phyloP scores from a whole-genome alignment of 2,797 vertebrate genomes.

The Cyclopterus lumpus region DNA sequence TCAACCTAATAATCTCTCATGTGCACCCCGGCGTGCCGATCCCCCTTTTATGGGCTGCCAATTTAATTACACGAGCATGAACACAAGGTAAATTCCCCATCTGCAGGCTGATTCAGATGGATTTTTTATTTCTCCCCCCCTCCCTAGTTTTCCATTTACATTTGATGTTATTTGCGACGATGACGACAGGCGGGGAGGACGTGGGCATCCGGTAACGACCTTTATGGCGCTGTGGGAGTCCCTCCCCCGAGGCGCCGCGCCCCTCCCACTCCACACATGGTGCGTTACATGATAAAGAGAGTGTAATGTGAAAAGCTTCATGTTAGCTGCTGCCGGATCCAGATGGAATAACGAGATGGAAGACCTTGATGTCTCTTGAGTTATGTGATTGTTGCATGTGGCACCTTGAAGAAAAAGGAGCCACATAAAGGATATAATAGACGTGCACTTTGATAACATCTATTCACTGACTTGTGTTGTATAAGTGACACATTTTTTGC shows the following conservation, averaged over 20 bases:
- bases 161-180: too few relatives aligned
- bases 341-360: neutral
- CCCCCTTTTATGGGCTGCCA: too few relatives aligned
- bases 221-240: constrained; percentile 47
- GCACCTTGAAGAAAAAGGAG: neutral
- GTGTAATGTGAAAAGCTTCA: neutral
- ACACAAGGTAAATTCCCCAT: too few relatives aligned
- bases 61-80: too few relatives aligned
- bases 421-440: neutral
- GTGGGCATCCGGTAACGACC: constrained; percentile 47
- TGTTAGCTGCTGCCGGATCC: neutral
- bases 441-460: neutral
- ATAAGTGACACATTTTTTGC: too few relatives aligned
- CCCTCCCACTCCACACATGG: constrained; percentile 16
- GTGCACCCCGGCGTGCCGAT: too few relatives aligned
- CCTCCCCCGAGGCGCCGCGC: constrained; percentile 26
- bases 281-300: constrained; percentile 13
- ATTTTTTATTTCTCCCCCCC: too few relatives aligned
- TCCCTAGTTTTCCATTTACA: too few relatives aligned
- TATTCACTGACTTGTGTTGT: neutral
- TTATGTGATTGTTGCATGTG: neutral
- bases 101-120: too few relatives aligned
- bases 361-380: neutral
- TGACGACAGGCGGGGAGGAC: constrained; percentile 32
- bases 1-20: too few relatives aligned